Conservation (phyloP, 1,140 invertebrate species). For the Trichogramma pretiosum region DNA sequence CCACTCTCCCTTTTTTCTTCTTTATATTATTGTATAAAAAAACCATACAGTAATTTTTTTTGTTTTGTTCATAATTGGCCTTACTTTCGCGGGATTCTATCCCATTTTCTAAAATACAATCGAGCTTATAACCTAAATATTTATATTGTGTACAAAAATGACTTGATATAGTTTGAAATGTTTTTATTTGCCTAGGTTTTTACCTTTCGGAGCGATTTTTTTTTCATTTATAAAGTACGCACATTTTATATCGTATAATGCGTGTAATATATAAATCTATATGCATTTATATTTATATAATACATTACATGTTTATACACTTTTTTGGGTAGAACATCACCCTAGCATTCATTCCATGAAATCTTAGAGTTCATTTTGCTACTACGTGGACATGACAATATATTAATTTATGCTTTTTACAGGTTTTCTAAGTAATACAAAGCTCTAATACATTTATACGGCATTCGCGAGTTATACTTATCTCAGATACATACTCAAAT, state of each 20-base stretch:
- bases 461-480: too few species aligned
- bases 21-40: too few species aligned
- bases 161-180: conserved; percentile 37
- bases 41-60: too few species aligned
- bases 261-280: conserved; percentile 14
- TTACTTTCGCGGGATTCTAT: too few species aligned
- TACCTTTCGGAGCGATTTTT: conserved; percentile 24
- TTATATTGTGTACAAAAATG: conserved; percentile 41
- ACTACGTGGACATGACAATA: conserved; percentile 31
- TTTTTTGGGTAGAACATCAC: conserved; percentile 30
- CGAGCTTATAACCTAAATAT: too few species aligned
- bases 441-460: too few species aligned
- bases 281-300: conserved; percentile 17
- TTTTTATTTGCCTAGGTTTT: conserved; percentile 29
- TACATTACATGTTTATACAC: conserved; percentile 43
- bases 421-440: too few species aligned
- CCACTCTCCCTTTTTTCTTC: too few species aligned
- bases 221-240: conserved; percentile 16
- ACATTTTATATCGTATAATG: conserved; percentile 22
- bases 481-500: too few species aligned
- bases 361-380: conserved; percentile 37
- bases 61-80: too few species aligned
- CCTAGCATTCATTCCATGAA: conserved; percentile 40
- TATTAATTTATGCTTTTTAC: conserved; percentile 44
- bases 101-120: too few species aligned